These are phyloP conservation scores for Idaea dimidiata DNA, from an alignment of 2,888 invertebrate genomes.

Conservation along the genomic window DNA sequence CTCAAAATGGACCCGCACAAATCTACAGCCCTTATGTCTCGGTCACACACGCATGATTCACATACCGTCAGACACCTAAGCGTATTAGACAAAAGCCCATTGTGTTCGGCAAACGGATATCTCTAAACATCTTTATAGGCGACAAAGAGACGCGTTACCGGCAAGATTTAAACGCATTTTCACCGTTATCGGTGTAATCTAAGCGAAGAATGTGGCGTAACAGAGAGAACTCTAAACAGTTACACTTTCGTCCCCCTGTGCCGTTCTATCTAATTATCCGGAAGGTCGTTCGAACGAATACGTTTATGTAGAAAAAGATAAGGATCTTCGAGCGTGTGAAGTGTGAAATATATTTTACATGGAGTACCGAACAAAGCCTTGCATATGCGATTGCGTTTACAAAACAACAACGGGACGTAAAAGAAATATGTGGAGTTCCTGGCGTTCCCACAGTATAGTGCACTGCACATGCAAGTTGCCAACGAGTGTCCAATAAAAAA, in stretches of 20 bases:
- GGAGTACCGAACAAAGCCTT: constrained; percentile 40
- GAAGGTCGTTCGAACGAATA: constrained; percentile 42
- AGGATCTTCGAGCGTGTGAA: constrained; percentile 37
- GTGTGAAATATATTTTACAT: constrained; percentile 30
- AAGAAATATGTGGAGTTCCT: constrained; percentile 49
- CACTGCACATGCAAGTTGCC: constrained; percentile 47
- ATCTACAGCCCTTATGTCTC: constrained; percentile 35
- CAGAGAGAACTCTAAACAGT: constrained; percentile 57
- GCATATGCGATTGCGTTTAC: constrained; percentile 43
- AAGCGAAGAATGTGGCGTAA: constrained; percentile 54
- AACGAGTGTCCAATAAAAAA: constrained; percentile 64
- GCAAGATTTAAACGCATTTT: constrained; percentile 61
- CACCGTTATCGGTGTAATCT: constrained; percentile 56
- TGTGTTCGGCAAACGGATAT: constrained; percentile 57
- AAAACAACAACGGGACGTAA: constrained; percentile 43
- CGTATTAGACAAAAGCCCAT: constrained; percentile 63
- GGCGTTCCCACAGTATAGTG: constrained; percentile 66
- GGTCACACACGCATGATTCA: constrained; percentile 45
- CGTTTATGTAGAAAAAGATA: constrained; percentile 31
- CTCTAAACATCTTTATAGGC: constrained; percentile 49
- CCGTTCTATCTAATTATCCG: constrained; percentile 51
- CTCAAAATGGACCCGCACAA: constrained; percentile 30
- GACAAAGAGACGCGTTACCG: constrained; percentile 60
- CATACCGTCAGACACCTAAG: constrained; percentile 30
- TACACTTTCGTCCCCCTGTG: constrained; percentile 50